Base-by-base conservation (phyloP, 2,113 vertebrate species). In the Hippocampus abdominalis region DNA sequence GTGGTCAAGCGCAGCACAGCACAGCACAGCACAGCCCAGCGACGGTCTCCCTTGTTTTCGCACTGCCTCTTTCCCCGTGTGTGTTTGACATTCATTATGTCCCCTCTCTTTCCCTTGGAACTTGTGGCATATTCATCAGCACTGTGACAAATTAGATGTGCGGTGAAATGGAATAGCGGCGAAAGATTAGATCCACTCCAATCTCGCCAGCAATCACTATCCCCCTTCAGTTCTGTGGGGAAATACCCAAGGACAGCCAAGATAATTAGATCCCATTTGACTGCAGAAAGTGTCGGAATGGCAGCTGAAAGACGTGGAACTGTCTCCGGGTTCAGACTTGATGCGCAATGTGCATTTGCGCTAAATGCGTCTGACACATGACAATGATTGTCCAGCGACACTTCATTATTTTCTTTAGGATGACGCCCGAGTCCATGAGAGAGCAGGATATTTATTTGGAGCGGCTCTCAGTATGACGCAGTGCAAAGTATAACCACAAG, bases 71-170 rank as follows among this genome's bases (percentile, higher is more conserved):
- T 32, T 32, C 32, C 18, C 8, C 20, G 32, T 62, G 60, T 85
- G 83, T 83, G 76, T 89, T 87, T 86, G 82, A 86, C 86, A 84
- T 88, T 90, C 84, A 88, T 87, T 85, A 84, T 84, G 81, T 82
- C 84, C 68, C 64, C 63, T 74, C 78, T 86, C 86, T 85, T 91
- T 88, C 87, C 86, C 82, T 83, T 83, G 85, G 87, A 89, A 88
- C 84, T 86, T 84, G 87, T 86, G 86, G 86, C 82, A 80, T 87
- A 84, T 87, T 91, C 84, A 89, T 89, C 86, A 88, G 88, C 85
- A 88, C 84, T 86, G 88, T 91, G 90, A 90, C 90, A 89, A 90
- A 91, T 91, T 87, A 90, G 86, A 90, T 90, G 87, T 87, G 87
- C 84, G 87, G 89, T 87, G 87, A 88, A 89, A 91, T 86, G 77